Evolutionary conservation across 2,888 invertebrate genomes (phyloP).

Genomic region (Dryomyza anilis): DNA sequence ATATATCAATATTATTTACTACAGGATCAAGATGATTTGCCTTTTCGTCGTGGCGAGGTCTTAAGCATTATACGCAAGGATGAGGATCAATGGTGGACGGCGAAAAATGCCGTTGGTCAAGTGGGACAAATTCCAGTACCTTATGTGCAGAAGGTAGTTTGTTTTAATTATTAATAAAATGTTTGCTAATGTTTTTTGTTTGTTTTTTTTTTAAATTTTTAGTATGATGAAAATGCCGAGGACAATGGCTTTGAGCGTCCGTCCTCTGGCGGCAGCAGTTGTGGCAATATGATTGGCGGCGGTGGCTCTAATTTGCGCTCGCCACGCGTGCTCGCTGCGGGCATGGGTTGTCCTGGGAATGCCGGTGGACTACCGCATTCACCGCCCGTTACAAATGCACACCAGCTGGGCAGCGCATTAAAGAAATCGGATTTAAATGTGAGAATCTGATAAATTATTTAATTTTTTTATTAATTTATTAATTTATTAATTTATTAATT

Average conservation of each 20-base stretch:
- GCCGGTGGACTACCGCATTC: slow-evolving; percentile 26
- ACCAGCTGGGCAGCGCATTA: slow-evolving; percentile 52
- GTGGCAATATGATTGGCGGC: slow-evolving; percentile 42
- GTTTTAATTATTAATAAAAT: not conserved
- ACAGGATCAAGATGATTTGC: slow-evolving; percentile 93
- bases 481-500: no score
- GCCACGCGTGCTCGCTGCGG: slow-evolving; percentile 39
- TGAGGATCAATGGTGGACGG: slow-evolving; percentile 99
- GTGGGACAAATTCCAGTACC: slow-evolving; percentile 96
- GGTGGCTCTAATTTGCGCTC: slow-evolving; percentile 48
- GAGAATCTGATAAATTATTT: slow-evolving; percentile 35
- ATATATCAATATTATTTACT: not conserved
- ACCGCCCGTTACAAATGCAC: slow-evolving; percentile 40
- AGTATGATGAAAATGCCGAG: slow-evolving; percentile 53
- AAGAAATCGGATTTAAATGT: slow-evolving; percentile 61
- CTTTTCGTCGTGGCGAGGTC: slow-evolving; percentile 92
- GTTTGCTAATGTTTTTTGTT: not conserved
- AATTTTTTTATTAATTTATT: not conserved
- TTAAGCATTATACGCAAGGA: slow-evolving; percentile 91
- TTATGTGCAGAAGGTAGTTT: slow-evolving; percentile 85
- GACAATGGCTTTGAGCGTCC: slow-evolving; percentile 52
- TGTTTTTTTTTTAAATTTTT: not conserved
- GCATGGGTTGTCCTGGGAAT: slow-evolving; percentile 29
- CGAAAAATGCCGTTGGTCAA: slow-evolving; percentile 82
- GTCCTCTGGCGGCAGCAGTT: slow-evolving; percentile 49